These are phyloP conservation scores for Trachops cirrhosus DNA, from an alignment of 2,797 vertebrate genomes.

Conservation along the genomic window DNA sequence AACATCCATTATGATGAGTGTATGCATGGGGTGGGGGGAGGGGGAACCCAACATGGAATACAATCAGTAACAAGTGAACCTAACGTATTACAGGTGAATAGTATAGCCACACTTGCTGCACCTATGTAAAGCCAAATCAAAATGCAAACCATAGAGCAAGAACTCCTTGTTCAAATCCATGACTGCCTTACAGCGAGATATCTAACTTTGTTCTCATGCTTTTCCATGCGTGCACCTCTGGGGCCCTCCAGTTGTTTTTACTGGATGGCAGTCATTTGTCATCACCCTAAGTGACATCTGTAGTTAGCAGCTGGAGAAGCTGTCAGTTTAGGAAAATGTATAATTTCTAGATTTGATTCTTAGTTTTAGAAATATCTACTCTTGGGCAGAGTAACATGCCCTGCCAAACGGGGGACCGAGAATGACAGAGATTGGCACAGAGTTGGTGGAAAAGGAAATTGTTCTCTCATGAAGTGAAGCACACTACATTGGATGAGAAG, in stretches of 20 bases:
- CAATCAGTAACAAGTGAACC: background rate
- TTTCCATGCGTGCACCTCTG: background rate
- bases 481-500: background rate
- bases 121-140: background rate
- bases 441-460: background rate
- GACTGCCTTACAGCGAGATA: background rate
- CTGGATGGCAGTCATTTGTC: background rate
- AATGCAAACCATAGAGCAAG: background rate
- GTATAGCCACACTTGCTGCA: background rate
- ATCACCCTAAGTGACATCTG: background rate
- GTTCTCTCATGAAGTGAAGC: conserved; percentile 22
- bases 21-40: too few relatives aligned
- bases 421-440: background rate
- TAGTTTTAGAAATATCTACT: background rate
- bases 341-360: background rate
- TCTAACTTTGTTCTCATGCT: background rate
- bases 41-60: background rate
- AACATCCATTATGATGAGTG: background rate
- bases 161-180: background rate
- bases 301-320: background rate
- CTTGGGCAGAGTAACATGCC: background rate
- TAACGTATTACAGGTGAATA: background rate
- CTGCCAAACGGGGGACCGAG: background rate
- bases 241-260: background rate
- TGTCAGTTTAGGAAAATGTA: background rate